Base-by-base conservation (phyloP, 1,140 invertebrate genomes). In the Macrobrachium rosenbergii region DNA sequence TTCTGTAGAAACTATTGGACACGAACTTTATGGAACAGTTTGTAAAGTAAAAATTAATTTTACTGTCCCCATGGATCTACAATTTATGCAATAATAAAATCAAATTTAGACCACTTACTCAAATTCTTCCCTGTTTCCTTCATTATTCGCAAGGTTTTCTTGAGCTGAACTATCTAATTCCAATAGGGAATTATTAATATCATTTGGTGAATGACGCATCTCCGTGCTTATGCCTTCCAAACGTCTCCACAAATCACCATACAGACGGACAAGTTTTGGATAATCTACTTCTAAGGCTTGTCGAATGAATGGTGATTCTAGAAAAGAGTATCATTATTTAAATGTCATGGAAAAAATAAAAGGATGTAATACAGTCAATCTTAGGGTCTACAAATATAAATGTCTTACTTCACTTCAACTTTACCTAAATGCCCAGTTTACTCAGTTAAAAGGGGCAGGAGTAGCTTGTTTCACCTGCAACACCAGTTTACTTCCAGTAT, bases 241-340 rank as follows among this genome's bases (percentile, higher is more conserved):
- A 60, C 93, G 91, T 90, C 94, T 94, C 92, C 94, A 94, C 12
- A 95, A 91, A 83, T 95, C 95, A 78, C 94, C 92, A 91, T 94
- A 95, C 43, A 95, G 91, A 69, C 94, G 94, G 16, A 98, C 92
- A 79, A 98, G 93, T 91, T 96, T 97, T 21, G 97, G 97, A 92
- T 95, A 98, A 92, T 98, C 97, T 75, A 95, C 95, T 93, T 98
- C 97, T 80, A 98, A 93, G 62, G 96, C 95, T 92, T 97, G 96
- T 90, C 96, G 96, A n/a, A 97, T 93, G 90, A 95, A 95, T 69
- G 94, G 93, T 0, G 95, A 95, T 76, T 92, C 93, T 94, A 87
- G 0, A 37, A 37, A 28, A 60, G 19, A 64, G 21, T 59, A 82
- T n/a, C n/a, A n/a, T 37, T 37, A 37, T 37, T 37, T 37, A 37